Base-by-base conservation (phyloP, 2,113 vertebrate genomes). In the Chionis minor region DNA sequence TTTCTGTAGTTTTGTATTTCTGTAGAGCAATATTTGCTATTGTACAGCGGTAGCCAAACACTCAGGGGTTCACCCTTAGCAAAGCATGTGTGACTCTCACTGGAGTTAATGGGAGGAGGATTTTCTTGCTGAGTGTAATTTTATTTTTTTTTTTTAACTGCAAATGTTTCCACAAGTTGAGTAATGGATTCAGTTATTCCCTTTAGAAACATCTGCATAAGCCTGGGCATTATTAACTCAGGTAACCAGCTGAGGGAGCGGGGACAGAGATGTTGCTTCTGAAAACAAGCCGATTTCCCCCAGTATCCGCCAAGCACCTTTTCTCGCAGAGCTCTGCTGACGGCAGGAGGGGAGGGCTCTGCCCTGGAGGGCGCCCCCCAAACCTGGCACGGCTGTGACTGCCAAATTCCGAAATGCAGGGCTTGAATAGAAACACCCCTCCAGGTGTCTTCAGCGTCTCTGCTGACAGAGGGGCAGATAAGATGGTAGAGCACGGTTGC, bases 351-450 rank as follows among this genome's bases (percentile, higher is more conserved):
- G 19, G 63, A 42, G 38, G 63, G 40, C 63, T 44, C 9, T 65
- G 40, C 63, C 27, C 12, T 13, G 28, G 42, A 32, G 40, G 28
- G 28, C 42, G 44, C 28, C 20, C 13, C 2, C 63, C 42, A 13
- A 20, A 26, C 11, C 27, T 23, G 4, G 20, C 72, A 51, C 20
- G 1, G 1, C 35, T 35, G 22, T 1, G 0, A 45, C 6, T 30
- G 28, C 45, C 58, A 8, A 26, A 49, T 40, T 75, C 45, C 38
- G 67, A 77, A 58, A 38, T 10, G 8, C 28, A 8, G 10, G 17
- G 21, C 40, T 30, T 38, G 19, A 19, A 54, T 22, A 32, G 33
- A 38, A 49, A 12, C 51, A 32, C 18, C 30, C 19, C 24, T 4
- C 13, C 2, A 1, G 6, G 35, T 13, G 16, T 81, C 30, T 77